Evolutionary conservation across 2,797 vertebrate species (phyloP).

Genomic region (Cephalopachus bancanus): DNA sequence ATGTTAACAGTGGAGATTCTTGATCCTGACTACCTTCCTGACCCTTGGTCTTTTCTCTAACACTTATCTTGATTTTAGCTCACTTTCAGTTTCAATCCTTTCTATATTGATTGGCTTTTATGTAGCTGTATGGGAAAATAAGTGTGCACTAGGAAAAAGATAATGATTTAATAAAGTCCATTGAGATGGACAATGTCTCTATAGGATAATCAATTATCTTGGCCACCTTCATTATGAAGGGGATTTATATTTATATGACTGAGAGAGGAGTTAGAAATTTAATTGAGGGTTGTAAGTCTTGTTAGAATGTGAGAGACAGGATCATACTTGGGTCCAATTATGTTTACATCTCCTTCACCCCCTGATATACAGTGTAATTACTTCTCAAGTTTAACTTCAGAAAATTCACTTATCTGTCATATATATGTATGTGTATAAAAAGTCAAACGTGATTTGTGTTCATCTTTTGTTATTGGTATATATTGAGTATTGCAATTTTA

Average conservation of each 20-base stretch:
- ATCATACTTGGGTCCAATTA: background rate
- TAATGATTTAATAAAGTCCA: background rate
- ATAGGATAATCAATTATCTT: background rate
- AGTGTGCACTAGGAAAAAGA: constrained; percentile 2
- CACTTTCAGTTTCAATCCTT: background rate
- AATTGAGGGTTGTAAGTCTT: background rate
- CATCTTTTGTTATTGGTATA: too few species aligned
- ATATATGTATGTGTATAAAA: background rate
- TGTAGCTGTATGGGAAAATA: background rate
- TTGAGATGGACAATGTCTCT: background rate
- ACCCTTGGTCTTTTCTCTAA: background rate
- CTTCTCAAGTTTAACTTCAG: background rate
- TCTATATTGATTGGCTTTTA: background rate
- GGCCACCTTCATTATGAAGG: background rate
- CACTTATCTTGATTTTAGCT: background rate
- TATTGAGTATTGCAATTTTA: too few species aligned
- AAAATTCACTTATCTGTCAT: background rate
- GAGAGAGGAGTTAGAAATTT: background rate
- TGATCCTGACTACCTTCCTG: background rate
- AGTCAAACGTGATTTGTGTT: background rate
- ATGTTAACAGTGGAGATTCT: background rate
- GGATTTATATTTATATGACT: background rate
- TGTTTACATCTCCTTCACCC: background rate
- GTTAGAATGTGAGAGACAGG: background rate
- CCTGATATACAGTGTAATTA: background rate